phyloP scores from a whole-genome alignment of 2,797 vertebrate genomes.

The Erethizon dorsatum region DNA sequence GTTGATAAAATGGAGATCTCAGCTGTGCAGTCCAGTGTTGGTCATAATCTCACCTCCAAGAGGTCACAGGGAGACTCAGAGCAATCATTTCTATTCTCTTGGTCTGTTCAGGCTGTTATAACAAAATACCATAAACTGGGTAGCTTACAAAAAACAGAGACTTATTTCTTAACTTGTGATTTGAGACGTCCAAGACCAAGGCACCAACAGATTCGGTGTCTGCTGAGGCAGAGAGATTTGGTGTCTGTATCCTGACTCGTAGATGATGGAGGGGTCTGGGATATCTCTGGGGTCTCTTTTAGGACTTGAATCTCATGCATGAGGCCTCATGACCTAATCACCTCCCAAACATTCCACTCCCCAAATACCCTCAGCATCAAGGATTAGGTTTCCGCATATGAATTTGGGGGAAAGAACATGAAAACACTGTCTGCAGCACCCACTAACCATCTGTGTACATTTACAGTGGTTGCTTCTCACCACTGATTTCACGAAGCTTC shows the following conservation, averaged over 20 bases:
- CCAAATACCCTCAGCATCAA: not conserved
- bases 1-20: not conserved
- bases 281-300: not conserved
- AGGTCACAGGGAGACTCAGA: not conserved
- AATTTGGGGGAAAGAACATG: not conserved
- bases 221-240: too few species aligned
- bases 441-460: not conserved
- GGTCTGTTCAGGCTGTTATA: not conserved
- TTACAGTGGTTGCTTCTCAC: not conserved
- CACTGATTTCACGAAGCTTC: not conserved
- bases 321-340: not conserved
- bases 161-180: not conserved
- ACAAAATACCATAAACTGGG: not conserved
- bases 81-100: not conserved
- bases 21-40: not conserved
- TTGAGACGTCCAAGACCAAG: not conserved
- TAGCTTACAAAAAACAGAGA: not conserved
- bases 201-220: not conserved
- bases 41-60: not conserved
- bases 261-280: not conserved
- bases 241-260: not conserved
- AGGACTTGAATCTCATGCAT: not conserved
- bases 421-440: not conserved
- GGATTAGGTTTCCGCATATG: not conserved
- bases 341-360: not conserved